These are phyloP conservation scores for Apostichopus japonicus DNA, from an alignment of 35 echinoderm and acorn worm genomes.

Conservation along the genomic window DNA sequence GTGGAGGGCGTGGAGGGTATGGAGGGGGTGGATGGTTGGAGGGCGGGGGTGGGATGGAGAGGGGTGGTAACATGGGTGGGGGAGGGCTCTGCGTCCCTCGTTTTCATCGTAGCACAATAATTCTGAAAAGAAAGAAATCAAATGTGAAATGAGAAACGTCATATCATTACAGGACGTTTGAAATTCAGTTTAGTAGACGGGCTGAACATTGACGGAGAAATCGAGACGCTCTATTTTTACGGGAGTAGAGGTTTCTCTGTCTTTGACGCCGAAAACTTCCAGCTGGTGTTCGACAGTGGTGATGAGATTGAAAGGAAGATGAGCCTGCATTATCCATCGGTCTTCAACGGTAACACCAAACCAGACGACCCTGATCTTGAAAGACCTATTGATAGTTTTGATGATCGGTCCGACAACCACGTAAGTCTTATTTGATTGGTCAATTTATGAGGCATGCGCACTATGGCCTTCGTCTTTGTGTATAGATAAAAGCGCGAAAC, in stretches of 20 bases:
- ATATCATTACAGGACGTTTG: constrained; percentile 60
- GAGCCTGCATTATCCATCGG: constrained; percentile 60
- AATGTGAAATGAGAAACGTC: too few relatives aligned
- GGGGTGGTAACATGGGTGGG: not conserved
- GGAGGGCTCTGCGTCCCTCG: too few relatives aligned
- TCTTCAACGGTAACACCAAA: constrained; percentile 78
- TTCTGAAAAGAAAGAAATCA: too few relatives aligned
- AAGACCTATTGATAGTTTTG: constrained; percentile 64
- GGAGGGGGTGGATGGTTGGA: not conserved
- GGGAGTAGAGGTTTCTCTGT: constrained; percentile 75
- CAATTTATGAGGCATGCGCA: not conserved
- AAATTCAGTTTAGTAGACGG: constrained; percentile 78
- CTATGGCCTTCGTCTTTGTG: not conserved
- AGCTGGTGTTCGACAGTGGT: constrained; percentile 73
- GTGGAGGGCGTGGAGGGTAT: too few relatives aligned
- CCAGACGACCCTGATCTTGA: constrained; percentile 58
- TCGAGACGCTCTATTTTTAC: constrained; percentile 65
- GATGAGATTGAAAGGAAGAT: constrained; percentile 80
- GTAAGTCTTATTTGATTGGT: constrained; percentile 34
- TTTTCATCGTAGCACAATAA: too few relatives aligned
- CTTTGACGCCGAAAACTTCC: constrained; percentile 62
- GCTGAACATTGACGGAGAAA: constrained; percentile 31
- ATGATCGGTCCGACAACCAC: constrained; percentile 79
- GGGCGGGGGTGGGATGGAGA: not conserved
- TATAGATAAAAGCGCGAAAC: not conserved